Evolutionary conservation across 2,113 vertebrate species (phyloP), one percentile per base, ranked within the genome.

Genomic region (Myiagra hebetior): DNA sequence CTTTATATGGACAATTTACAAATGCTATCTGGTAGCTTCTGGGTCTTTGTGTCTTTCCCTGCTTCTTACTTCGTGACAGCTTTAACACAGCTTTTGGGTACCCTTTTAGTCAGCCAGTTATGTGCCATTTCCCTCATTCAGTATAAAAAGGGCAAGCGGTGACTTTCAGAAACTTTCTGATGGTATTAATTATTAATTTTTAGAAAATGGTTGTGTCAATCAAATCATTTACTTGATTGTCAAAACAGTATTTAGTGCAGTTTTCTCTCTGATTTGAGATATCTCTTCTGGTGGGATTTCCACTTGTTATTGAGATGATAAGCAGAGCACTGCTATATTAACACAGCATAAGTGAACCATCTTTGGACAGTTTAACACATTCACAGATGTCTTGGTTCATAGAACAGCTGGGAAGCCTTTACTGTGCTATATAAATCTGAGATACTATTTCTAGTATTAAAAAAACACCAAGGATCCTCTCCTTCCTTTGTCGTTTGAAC

Each of bases 91-190:
- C 64, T 92, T 83, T 80, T 44, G 49, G 47, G 57, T 17, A 33
- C 24, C 23, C 22, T 82, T 67, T 44, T 39, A 44, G 24, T 70
- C 13, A 75, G 24, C 19, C 42, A 41, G 57, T 56, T 53, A 18
- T 49, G 23, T 73, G 21, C 39, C 33, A 10, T 68, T 19, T 60
- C n/a, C 53, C 21, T 69, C 53, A 39, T 33, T 82, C 23, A 27
- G 7, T 49, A 42, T 15, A 24, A 53, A 65, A 65, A 75, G 19
- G 23, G 30, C 28, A 2, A 13, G 18, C 0, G 0, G 7, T 56
- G 30, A 30, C 24, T 74, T 88, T 74, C 3, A 8, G 37, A 68
- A 80, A 55, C 27, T 62, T 93, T 92, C 64, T 67, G 65, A 46
- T 6, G 57, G 15, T 73, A 87, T 65, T 50, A 30, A 12, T 15